Evolutionary conservation across 2,797 vertebrate species (phyloP), one percentile per base, ranked within the genome.

Genomic region (Onychomys arenicola): DNA sequence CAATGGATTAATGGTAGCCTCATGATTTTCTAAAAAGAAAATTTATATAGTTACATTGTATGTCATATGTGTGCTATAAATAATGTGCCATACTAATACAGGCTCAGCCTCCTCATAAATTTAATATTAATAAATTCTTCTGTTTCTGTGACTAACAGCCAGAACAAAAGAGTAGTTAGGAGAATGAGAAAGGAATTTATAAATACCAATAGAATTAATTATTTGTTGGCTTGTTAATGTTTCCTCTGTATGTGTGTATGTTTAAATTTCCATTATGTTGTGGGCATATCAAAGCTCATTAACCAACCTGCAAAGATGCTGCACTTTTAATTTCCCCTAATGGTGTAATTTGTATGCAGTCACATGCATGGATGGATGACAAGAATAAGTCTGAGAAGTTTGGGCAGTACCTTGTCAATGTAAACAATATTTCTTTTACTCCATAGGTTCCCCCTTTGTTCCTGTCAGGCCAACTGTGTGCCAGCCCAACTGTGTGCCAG

Each of bases 91-190:
- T 88, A 71, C 77, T 96, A 78, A 77, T 46, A 85, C 13, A 95
- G 81, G 69, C 71, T 88, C 43, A 88, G 27, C 73, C 78, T 91
- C 67, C 71, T 77, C 76, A 88, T 95, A 92, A 89, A 80, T 69
- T 69, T 89, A 78, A 92, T 80, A 86, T 83, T 87, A 92, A 94
- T 85, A 90, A 16, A 69, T 86, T 82, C 90, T 90, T 49, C 85
- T 78, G 19, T 59, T 87, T 89, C 46, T 89, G 40, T 40, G 46
- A 63, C 32, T 94, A 93, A 40, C 82, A 83, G 21, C 32, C 78
- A 91, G 63, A 77, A 86, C 12, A 32, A 73, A 92, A 52, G 61
- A 43, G 49, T 76, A 82, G 65, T n/a, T 78, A 52, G 43, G 37
- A 90, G 71, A 88, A 69, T 21, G 16, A 55, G 43, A 92, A 81